phyloP scores from a whole-genome alignment of 2,113 vertebrate genomes.

The Cochlearius cochlearius region DNA sequence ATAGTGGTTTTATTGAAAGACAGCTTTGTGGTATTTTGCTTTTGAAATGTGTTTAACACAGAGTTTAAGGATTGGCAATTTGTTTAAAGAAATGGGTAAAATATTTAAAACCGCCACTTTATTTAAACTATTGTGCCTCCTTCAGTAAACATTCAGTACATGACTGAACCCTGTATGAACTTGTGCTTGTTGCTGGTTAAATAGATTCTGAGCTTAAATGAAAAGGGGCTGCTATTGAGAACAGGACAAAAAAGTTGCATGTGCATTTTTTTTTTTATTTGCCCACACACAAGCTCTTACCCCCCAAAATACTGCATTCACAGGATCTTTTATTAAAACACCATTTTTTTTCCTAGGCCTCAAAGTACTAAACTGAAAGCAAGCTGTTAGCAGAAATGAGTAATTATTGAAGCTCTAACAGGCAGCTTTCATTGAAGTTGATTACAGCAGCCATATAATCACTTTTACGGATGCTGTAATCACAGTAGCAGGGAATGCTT shows the following conservation, averaged over 20 bases:
- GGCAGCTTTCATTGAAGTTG: conserved; percentile 89
- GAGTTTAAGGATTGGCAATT: conserved; percentile 79
- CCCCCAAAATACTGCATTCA: conserved; percentile 73
- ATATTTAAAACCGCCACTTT: conserved; percentile 80
- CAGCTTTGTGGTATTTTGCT: conserved; percentile 71
- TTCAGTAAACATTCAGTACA: conserved; percentile 82
- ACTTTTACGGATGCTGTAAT: conserved; percentile 88
- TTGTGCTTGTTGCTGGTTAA: conserved; percentile 80
- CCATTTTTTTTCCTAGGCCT: conserved; percentile 66
- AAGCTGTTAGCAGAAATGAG: conserved; percentile 89
- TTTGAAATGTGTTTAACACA: conserved; percentile 76
- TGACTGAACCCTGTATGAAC: conserved; percentile 86
- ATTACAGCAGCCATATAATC: conserved; percentile 88
- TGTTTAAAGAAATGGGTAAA: conserved; percentile 84
- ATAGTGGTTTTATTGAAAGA: conserved; percentile 67
- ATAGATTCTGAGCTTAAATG: conserved; percentile 76
- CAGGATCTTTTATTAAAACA: conserved; percentile 79
- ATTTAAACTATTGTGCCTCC: conserved; percentile 84
- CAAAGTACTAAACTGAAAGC: conserved; percentile 84
- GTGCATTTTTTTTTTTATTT: conserved; percentile 77
- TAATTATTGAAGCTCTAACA: conserved; percentile 89
- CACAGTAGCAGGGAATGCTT: conserved; percentile 86
- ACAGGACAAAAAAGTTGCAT: conserved; percentile 78
- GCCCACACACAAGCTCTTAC: conserved; percentile 83
- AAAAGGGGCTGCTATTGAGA: conserved; percentile 74